A percentile compares a stretch with the other conserved stretches of the same genome.
phyloP scores from a whole-genome alignment of 2,888 invertebrate species.

The Lycia hirtaria region DNA sequence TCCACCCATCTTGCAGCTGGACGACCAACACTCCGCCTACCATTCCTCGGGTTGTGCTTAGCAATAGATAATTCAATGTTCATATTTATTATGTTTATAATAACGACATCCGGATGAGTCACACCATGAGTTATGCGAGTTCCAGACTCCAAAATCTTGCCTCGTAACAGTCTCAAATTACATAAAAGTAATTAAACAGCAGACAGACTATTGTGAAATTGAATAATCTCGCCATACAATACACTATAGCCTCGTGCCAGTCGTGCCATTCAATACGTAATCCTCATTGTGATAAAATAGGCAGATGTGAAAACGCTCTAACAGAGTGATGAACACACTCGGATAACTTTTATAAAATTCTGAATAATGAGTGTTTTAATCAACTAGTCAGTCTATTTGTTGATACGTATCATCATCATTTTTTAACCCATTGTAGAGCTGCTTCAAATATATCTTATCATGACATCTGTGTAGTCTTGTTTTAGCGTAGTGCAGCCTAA shows the following conservation, averaged over 20 bases:
- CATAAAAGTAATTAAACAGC: slow-evolving; percentile 12
- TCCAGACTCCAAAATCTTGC: not conserved
- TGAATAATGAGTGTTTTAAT: not conserved
- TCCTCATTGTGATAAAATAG: slow-evolving; percentile 26
- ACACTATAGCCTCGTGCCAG: slow-evolving; percentile 13
- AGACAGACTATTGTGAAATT: slow-evolving; percentile 14
- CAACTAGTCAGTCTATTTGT: not conserved
- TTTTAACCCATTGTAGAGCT: no score
- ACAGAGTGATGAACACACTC: slow-evolving; percentile 11
- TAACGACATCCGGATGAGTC: not conserved
- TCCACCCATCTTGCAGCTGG: no score
- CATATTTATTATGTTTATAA: no score
- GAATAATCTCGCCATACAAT: slow-evolving; percentile 17
- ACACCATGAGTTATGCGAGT: not conserved
- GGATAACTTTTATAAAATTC: slow-evolving; percentile 10
- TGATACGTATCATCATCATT: not conserved
- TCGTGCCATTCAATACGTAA: slow-evolving; percentile 20
- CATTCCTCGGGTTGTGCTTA: no score
- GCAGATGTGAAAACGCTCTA: slow-evolving; percentile 29
- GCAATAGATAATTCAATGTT: no score
- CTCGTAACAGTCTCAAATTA: slow-evolving; percentile 1
- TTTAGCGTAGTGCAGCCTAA: no score
- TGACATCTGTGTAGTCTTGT: no score
- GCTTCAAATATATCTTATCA: no score
- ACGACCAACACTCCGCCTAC: no score